These are phyloP conservation scores for Neoscelio sp. DNA, from an alignment of 2,888 invertebrate species.

Conservation along the genomic window DNA sequence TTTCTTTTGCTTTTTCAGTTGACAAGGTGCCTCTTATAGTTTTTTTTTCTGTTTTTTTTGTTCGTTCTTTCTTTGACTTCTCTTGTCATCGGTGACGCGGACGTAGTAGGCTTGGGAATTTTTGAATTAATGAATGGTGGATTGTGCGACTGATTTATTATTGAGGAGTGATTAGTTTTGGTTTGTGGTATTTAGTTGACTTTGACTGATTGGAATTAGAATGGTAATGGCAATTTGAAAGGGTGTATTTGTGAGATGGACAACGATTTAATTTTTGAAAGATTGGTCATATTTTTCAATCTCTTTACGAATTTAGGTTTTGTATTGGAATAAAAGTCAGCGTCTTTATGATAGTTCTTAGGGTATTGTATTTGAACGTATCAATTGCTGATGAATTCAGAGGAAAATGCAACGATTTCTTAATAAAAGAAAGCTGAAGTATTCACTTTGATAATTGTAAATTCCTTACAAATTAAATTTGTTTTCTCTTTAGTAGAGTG, in stretches of 20 bases:
- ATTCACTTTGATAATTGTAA: background rate
- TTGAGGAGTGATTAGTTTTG: background rate
- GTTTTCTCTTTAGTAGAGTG: background rate
- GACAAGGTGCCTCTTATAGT: constrained; percentile 47
- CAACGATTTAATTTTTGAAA: too few species aligned
- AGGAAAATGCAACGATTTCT: background rate
- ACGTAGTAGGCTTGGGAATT: constrained; percentile 11
- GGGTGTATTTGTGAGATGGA: too few species aligned
- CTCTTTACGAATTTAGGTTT: too few species aligned
- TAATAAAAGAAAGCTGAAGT: background rate
- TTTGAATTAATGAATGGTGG: constrained; percentile 14
- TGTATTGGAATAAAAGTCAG: too few species aligned
- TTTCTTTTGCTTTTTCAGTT: constrained; percentile 37
- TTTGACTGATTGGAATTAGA: background rate
- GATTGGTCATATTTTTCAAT: too few species aligned
- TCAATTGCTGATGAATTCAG: too few species aligned
- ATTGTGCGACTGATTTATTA: constrained; percentile 4
- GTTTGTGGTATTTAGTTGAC: background rate
- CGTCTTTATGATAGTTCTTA: too few species aligned
- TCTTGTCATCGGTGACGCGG: constrained; percentile 6
- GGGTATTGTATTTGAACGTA: too few species aligned
- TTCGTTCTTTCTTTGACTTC: background rate
- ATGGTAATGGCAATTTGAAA: background rate
- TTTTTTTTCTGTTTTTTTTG: constrained; percentile 36
- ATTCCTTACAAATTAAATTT: constrained; percentile 10